Base-by-base conservation (phyloP, 2,888 invertebrate genomes). In the Troilus luridus region DNA sequence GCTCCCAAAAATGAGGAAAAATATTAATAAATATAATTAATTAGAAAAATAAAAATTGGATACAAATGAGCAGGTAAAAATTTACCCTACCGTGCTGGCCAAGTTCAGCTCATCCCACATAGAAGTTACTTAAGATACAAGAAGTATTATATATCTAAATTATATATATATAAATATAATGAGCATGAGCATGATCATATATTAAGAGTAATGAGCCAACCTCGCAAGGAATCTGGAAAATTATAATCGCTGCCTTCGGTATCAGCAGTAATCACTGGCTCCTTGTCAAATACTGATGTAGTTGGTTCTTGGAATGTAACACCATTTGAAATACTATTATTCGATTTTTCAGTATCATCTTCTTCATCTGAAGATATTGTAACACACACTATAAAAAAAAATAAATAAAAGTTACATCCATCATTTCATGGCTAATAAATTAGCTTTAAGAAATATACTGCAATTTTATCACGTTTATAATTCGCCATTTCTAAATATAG, bases 291-390 rank as follows among this genome's bases (percentile, higher is more conserved):
- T 56, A 90, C 90, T 60, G 92, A 91, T 54, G 91, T 92, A 91
- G 62, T 90, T 91, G 91, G 93, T 88, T 89, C 91, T 72, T 67
- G 88, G 88, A 90, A 90, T 91, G 88, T 91, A 89, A 93, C 93
- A 24, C 92, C 92, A 77, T 89, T 92, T 91, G 90, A 88, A 64
- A 67, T 58, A 54, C 56, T 88, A 24, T 56, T 41, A 41, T 91
- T 88, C 24, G 88, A 92, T 27, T 77, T 91, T 24, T 92, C 89
- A 0, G 92, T 92, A 88, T 93, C 93, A 19, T 94, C 94, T 90
- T 94, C 94, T 90, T 94, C 94, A 88, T 94, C 94, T 12, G 94
- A 94, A 2, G 94, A 95, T 93, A 95, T 94, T 19, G 94, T 94
- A 90, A 94, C 93, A 92, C 94, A 94, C 92, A 92, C 64, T 92